Evolutionary conservation across 1,140 invertebrate species (phyloP), one percentile per base, ranked within the genome.

Genomic region (Anthonomus grandis): DNA sequence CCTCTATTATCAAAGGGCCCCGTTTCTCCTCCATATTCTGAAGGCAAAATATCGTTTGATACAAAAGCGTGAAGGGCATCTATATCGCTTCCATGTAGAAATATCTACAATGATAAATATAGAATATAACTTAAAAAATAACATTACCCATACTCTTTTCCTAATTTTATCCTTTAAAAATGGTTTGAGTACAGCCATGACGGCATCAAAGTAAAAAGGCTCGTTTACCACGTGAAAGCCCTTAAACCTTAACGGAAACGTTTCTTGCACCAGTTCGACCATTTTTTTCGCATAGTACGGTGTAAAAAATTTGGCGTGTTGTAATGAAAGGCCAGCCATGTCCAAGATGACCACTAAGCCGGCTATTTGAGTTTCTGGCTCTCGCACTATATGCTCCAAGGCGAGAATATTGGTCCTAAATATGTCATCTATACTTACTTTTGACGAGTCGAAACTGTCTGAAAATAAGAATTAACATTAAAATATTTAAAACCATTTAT

Each of bases 211-310:
- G 59, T 82, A 79, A 66, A 77, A 81, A 8, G 82, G 81, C 66
- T 83, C 79, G 64, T 83, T 81, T n/a, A 83, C 70, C 60, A 83
- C 76, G 68, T 83, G 81, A 46, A 84, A 79, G 12, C 76, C 81
- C 63, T 79, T 79, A 66, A 83, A 82, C 13, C 82, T 63, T 3
- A 80, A 71, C 2, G 82, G 82, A 67, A 82, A 83, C 45, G 79
- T 79, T 59, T 83, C 81, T 75, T 83, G 70, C 4, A 76, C 73
- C 12, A 76, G 67, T 41, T 76, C 73, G 3, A 75, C 73, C 53
- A 73, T 76, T 60, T 69, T 67, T 42, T 70, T 70, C 0, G 73
- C 72, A 48, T 76, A 74, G 58, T 76, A 74, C 3, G 76, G 76
- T 10, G 76, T 75, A 38, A 76, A 70, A 55, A 77, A 74, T 44